phyloP scores from a whole-genome alignment of 2,888 invertebrate species.

The Emmelina monodactyla region DNA sequence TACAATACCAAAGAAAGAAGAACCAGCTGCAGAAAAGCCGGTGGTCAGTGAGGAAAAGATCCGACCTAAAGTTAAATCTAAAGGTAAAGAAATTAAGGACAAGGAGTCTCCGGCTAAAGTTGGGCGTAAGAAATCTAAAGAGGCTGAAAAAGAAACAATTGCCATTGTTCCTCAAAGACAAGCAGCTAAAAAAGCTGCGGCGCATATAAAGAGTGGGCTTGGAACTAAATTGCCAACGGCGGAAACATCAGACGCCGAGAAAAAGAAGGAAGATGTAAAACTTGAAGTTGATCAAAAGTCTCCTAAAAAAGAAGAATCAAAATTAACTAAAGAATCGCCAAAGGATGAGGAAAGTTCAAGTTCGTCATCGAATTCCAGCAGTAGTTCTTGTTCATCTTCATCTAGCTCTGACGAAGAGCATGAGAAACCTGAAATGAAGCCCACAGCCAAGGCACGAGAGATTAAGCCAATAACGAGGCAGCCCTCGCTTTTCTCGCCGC shows the following conservation, averaged over 20 bases:
- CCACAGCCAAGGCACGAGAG: slow-evolving; percentile 49
- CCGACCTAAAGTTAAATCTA: slow-evolving; percentile 50
- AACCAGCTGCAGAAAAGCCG: slow-evolving; percentile 32
- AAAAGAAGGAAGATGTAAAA: slow-evolving; percentile 44
- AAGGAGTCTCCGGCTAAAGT: slow-evolving; percentile 35
- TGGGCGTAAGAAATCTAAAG: slow-evolving; percentile 63
- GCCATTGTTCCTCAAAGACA: slow-evolving; percentile 89
- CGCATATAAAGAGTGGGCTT: slow-evolving; percentile 84
- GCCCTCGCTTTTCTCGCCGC: slow-evolving; percentile 52
- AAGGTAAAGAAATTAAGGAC: slow-evolving; percentile 53
- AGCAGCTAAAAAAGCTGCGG: slow-evolving; percentile 91
- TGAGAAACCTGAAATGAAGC: slow-evolving; percentile 37
- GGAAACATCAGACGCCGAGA: slow-evolving; percentile 39
- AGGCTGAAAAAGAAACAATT: slow-evolving; percentile 71
- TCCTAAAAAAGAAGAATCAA: slow-evolving; percentile 54
- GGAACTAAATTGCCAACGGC: slow-evolving; percentile 58
- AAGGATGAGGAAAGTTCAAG: slow-evolving; percentile 43
- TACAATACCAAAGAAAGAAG: slow-evolving; percentile 57
- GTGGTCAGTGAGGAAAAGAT: slow-evolving; percentile 39
- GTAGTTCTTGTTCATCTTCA: slow-evolving; percentile 66
- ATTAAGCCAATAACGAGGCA: slow-evolving; percentile 41
- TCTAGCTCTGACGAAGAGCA: slow-evolving; percentile 70
- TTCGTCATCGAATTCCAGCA: slow-evolving; percentile 63
- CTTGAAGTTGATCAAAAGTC: slow-evolving; percentile 31
- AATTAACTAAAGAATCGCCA: slow-evolving; percentile 29